Evolutionary conservation across 2,797 vertebrate genomes (phyloP), one percentile per base, ranked within the genome.

Genomic region (Phyllotis vaccarum): DNA sequence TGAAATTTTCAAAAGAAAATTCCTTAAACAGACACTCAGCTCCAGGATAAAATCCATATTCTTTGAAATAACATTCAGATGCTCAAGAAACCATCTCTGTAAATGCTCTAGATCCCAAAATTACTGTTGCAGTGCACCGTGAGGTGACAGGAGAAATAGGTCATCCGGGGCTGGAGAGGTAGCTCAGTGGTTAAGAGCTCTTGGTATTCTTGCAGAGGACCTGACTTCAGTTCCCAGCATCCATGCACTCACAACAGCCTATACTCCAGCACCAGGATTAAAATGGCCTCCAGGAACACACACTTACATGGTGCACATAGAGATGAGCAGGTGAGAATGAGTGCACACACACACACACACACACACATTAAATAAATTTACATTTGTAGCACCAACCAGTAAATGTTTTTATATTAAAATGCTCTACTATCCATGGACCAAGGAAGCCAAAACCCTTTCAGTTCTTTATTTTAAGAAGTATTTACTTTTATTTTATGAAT

Each of bases 1-100:
- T 89, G 24, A n/a, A 89, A 92, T 72, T 80, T 85, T 56, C 0
- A 74, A 31, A 34, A 68, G 66, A 68, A 81, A 81, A 60, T 17
- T 5, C 81, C 43, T 70, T 81, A 74, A 87, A 85, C 0, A 49
- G 11, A 8, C 49, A 43, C 24, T 62, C 43, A 29, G 34, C 58
- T 62, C 34, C 75, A 91, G 21, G 56, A 81, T 86, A 82, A 95
- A 95, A 86, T 27, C 72, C 60, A 79, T 40, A 68, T 46, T 56
- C 66, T 34, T 93, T 76, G 40, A 90, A 75, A 72, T 2, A 21
- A 31, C 49, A 74, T 31, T 64, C 80, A 56, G 6, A 40, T 3
- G 52, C 88, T 43, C 31, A 34, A 82, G 58, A 86, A 68, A 58
- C 52, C 29, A 6, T 75, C 58, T 76, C 37, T 37, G 7, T 40